Evolutionary conservation across 1,140 invertebrate species (phyloP), one percentile per base, ranked within the genome.

Genomic region (Drosophila punjabiensis): DNA sequence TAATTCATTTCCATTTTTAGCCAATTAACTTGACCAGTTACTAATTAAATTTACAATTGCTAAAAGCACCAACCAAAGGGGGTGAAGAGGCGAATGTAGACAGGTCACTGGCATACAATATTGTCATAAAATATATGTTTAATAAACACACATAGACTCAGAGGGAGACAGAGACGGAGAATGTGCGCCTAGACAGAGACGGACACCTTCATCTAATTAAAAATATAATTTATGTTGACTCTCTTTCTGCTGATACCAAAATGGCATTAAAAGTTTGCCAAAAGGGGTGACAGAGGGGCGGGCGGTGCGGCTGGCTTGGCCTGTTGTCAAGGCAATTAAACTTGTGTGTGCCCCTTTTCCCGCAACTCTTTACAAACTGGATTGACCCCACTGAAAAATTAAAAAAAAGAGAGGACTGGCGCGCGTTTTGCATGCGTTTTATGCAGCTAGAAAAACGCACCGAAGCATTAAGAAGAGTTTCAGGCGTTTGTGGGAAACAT

Each of bases 381-480:
- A 33, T 35, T 66, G 74, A 82, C 63, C 63, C 30, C 63, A 47
- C 52, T 16, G 33, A 18, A 63, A 35, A 52, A 35, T 7, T 13
- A 5, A 20, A 13, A n/a, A 14, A 28, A 52, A n/a, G 9, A 55
- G 10, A 60, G 61, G 43, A 52, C 37, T 7, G 5, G 4, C 28
- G 50, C 52, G 64, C 64, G 76, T 61, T 65, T 81, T 62, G 18
- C 64, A 55, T 67, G 70, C 76, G 53, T 61, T 84, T 84, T 60
- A 43, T 28, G 61, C 66, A 69, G 76, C 75, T 74, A 60, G 32
- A 68, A 68, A 62, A 61, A 77, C 68, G 82, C 82, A 89, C 71
- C 88, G 69, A 82, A 90, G 76, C 86, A 88, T 90, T 85, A 80
- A 85, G 81, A 61, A 50, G 14, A 43, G 47, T 20, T 41, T 3